Evolutionary conservation across 2,797 vertebrate species (phyloP), one percentile per base, ranked within the genome.

Genomic region (Sebastes baramenuke): DNA sequence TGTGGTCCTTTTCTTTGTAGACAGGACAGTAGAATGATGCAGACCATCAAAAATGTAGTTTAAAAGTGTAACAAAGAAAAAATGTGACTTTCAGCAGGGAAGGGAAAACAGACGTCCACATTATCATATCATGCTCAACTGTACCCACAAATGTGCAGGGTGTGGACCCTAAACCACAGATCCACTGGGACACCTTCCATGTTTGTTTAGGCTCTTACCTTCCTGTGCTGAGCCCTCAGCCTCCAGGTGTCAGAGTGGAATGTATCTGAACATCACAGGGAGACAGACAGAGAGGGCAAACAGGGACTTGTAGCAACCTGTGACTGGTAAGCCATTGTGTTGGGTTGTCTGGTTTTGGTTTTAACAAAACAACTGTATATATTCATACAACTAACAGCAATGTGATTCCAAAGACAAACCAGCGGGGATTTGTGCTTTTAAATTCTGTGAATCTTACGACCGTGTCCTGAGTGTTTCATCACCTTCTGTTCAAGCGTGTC

Each of bases 161-260:
- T 52, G 82, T 82, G 84, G 77, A 71, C 72, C 46, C 62, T 2
- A 60, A 77, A 66, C 32, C 87, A 4, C 75, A 54, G 83, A 77
- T 64, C 75, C 71, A 29, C 54, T 11, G 9, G 83, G 75, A 86
- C 86, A 76, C 42, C 79, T 55, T 73, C 72, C 46, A n/a, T 89
- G 86, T 89, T 89, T 88, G 75, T 83, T 83, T 76, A 85, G 79
- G 74, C 71, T 81, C 77, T 52, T 42, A 11, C 52, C 87, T 92
- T 91, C 91, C 91, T 89, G 83, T 67, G 69, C 81, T 89, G 89
- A 92, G 87, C 89, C 83, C 67, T 84, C 77, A 75, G 87, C 89
- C 88, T 92, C 90, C 90, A 92, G 89, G 87, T 92, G 92, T 93
- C 93, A 92, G 32, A 73, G 65, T 93, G 73, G 92, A 93, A 94